Evolutionary conservation across 2,888 invertebrate genomes (phyloP).

Genomic region (Artemia sp.): DNA sequence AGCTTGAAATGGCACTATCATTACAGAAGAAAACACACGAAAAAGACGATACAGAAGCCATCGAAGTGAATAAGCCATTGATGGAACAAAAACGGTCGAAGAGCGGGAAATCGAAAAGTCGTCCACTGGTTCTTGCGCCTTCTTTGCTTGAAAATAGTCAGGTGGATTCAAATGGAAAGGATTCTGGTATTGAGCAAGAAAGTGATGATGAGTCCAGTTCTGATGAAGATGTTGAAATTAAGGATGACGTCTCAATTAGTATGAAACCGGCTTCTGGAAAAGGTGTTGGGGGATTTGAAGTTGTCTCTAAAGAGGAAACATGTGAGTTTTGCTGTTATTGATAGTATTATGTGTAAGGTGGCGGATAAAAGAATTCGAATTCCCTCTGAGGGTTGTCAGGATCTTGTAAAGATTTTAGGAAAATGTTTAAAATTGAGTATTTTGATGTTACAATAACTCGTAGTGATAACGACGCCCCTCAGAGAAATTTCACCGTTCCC

Average conservation of each 20-base stretch:
- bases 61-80: constrained; percentile 16
- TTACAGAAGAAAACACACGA: not conserved
- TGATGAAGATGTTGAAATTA: constrained; percentile 20
- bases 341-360: too few relatives aligned
- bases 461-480: too few relatives aligned
- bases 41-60: not conserved
- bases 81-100: constrained; percentile 26
- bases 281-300: constrained; percentile 43
- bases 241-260: constrained; percentile 19
- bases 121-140: constrained; percentile 18
- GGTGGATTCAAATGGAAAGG: constrained; percentile 20
- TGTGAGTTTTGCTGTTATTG: constrained; percentile 32
- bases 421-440: too few relatives aligned
- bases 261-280: constrained; percentile 16
- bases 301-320: constrained; percentile 40
- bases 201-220: constrained; percentile 20
- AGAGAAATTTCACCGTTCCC: too few relatives aligned
- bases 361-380: too few relatives aligned
- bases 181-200: constrained; percentile 19
- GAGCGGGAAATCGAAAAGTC: constrained; percentile 37
- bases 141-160: constrained; percentile 13
- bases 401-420: too few relatives aligned
- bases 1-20: constrained; percentile 52
- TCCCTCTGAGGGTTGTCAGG: too few relatives aligned
- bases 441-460: too few relatives aligned